Evolutionary conservation across 1,140 invertebrate species (phyloP), one percentile per base, ranked within the genome.

Genomic region (Cyclina sinensis): DNA sequence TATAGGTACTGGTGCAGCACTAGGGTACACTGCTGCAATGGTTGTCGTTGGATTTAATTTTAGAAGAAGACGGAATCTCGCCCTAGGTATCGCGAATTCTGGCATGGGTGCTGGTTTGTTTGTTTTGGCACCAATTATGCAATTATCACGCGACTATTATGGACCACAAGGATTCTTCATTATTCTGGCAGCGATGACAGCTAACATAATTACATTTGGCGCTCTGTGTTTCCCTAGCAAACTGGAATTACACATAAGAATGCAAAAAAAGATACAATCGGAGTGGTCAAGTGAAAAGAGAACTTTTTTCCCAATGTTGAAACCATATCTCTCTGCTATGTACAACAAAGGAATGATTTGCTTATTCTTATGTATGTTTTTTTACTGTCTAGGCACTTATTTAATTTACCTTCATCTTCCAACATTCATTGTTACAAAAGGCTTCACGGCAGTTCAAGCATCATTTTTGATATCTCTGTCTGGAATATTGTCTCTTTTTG

Each of bases 1-100:
- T 43, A 4, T 14, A 88, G 86, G 86, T 21, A 65, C 43, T 16
- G 86, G 74, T 11, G 65, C 39, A 24, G 86, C 37, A 18, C 30
- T 88, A 7, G 74, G 43, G 18, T 88, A 88, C 57, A 88, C 78
- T 0, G 62, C 86, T 12, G 78, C 59, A 27, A 54, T 88, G 76
- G 59, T 88, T n/a, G 74, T 88, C 24, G 39, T 88, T n/a, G 62
- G 76, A 30, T 88, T 80, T 43, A 80, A 88, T 74, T 88, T 88
- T 35, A 43, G 43, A 35, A 68, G 35, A 32, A 80, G 39, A 35
- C 46, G 54, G 14, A 68, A 68, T 30, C n/a, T 88, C 11, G 86
- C 86, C 7, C 27, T 68, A 7, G 74, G 86, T 1, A 54, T 88
- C 21, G 54, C 86, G 12, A 9, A 46, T 18, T 37, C 86, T 7